Evolutionary conservation across 1,140 invertebrate species (phyloP), one percentile per base, ranked within the genome.

Genomic region (Whitmania pigra): DNA sequence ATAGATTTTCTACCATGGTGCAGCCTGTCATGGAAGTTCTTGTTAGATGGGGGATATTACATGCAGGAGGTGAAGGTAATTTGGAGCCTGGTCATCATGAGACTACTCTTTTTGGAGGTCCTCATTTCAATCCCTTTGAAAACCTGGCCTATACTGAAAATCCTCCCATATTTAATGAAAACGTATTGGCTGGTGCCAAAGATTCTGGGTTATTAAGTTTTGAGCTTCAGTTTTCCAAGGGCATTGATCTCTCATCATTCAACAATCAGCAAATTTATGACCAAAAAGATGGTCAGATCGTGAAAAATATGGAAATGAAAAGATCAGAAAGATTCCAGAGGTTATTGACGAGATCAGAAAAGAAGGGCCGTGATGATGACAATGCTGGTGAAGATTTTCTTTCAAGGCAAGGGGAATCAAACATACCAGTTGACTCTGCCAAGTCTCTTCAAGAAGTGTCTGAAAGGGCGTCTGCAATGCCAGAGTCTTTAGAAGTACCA

Each of bases 1-100:
- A 63, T 31, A 31, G 11, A 31, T 22, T 31, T 31, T 31, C 57
- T 36, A 49, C 31, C 22, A 53, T 69, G 67, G 36, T n/a, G 11
- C 67, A 53, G n/a, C 36, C 67, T 3, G 67, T 40, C 22, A 63
- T 63, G 57, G 57, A 63, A 31, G 29, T 63, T 63, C 22, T 63
- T 22, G 57, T 63, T 22, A 63, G 57, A 31, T 63, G 57, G 57
- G 57, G 57, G 11, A 31, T 1, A 13, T 63, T 63, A 20, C 7
- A 15, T 63, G 0, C 22, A 5, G 29, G 22, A 31, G 57, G 57
- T 13, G 6, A 31, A 31, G 57, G 29, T 22, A 25, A 63, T 31
- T 25, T 63, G 9, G 29, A 22, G 29, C 57, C 57, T 22, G 57
- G 57, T 11, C 11, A 63, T 13, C 20, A 63, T 31, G 29, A 63